Percentiles rank a stretch among this genome's conserved stretches.
Evolutionary conservation across 2,113 vertebrate species (phyloP).

Genomic region (Thamnophis sirtalis): DNA sequence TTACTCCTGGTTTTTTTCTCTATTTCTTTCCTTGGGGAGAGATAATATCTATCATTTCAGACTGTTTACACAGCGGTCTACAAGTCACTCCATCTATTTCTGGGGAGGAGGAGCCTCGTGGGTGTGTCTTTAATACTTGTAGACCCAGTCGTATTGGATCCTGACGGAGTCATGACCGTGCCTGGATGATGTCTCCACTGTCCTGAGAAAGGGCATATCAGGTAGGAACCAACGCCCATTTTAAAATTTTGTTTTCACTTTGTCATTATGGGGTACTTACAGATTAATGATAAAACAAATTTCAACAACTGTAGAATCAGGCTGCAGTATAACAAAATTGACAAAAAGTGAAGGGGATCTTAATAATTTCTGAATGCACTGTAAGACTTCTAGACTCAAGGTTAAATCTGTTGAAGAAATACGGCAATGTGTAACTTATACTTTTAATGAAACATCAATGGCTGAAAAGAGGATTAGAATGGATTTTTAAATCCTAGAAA

Average conservation of each 20-base stretch:
- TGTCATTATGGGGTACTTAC: not conserved
- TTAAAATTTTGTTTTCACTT: not conserved
- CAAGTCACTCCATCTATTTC: too few relatives aligned
- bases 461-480: not conserved
- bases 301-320: not conserved
- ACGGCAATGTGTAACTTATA: not conserved
- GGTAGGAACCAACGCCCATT: too few relatives aligned
- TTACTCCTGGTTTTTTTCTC: too few relatives aligned
- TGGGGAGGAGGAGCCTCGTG: too few relatives aligned
- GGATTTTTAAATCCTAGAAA: not conserved
- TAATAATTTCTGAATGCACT: not conserved
- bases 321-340: not conserved
- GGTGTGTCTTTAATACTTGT: too few relatives aligned
- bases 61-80: too few relatives aligned
- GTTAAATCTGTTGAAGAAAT: not conserved
- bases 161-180: too few relatives aligned
- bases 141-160: too few relatives aligned
- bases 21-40: too few relatives aligned
- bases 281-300: not conserved
- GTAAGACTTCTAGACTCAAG: not conserved
- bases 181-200: too few relatives aligned
- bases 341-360: not conserved
- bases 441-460: not conserved
- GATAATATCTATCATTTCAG: too few relatives aligned
- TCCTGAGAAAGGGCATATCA: too few relatives aligned